Conservation (phyloP, 2,888 invertebrate species). For the Odontothrips loti region DNA sequence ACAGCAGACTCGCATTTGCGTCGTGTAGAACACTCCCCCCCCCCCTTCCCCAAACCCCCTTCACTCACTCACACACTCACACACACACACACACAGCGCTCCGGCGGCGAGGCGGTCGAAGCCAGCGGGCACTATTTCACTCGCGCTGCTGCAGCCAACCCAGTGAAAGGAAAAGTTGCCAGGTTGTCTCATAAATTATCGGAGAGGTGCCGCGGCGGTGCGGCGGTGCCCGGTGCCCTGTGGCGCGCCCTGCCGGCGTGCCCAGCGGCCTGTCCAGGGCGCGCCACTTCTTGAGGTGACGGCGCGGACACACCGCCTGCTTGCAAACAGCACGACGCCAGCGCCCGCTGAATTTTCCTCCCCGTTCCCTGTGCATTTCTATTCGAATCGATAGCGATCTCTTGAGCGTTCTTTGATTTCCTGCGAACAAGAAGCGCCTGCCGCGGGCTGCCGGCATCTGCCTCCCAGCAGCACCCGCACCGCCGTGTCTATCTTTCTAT, state of each 20-base stretch:
- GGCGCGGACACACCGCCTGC: too few species aligned
- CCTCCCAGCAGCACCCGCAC: too few species aligned
- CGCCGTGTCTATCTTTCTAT: too few species aligned
- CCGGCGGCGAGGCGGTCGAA: background rate
- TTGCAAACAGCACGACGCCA: too few species aligned
- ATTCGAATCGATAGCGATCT: too few species aligned
- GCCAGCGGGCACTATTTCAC: constrained; percentile 16
- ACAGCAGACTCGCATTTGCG: background rate
- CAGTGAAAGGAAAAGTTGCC: constrained; percentile 23
- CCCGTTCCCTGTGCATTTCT: too few species aligned
- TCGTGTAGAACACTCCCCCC: background rate
- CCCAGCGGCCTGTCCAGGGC: too few species aligned
- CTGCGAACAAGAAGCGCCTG: too few species aligned
- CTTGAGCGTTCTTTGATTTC: too few species aligned
- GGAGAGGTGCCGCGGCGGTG: background rate
- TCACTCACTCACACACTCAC: constrained; percentile 6
- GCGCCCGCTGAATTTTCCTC: too few species aligned
- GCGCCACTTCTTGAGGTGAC: too few species aligned
- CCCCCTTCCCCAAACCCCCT: background rate
- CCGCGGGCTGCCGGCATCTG: too few species aligned
- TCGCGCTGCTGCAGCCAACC: background rate
- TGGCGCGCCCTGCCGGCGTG: background rate
- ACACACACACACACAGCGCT: background rate
- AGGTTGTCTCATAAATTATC: constrained; percentile 25
- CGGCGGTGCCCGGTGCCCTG: background rate